These are phyloP conservation scores for Cyanoderma ruficeps DNA, from an alignment of 2,113 vertebrate species.

Conservation along the genomic window DNA sequence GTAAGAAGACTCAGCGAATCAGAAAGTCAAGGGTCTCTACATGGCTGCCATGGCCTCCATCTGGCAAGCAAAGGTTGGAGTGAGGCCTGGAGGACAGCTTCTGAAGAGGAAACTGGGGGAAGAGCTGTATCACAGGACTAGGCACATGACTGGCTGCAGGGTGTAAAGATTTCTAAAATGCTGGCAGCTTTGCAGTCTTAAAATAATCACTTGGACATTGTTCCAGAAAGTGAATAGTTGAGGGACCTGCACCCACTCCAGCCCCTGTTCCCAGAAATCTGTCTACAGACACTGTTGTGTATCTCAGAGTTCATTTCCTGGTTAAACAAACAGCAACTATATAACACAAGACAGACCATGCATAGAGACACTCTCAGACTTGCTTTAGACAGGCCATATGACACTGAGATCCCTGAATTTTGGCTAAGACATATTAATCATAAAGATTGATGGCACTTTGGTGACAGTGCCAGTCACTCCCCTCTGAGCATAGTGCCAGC, in stretches of 20 bases:
- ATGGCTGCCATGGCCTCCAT: background rate
- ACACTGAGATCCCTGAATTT: slow-evolving; percentile 63
- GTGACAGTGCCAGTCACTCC: background rate
- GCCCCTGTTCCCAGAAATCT: slow-evolving; percentile 62
- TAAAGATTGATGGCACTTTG: background rate
- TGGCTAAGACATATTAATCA: slow-evolving; percentile 58
- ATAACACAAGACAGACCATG: slow-evolving; percentile 67
- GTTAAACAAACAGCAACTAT: slow-evolving; percentile 78
- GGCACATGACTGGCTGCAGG: background rate
- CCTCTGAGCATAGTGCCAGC: background rate
- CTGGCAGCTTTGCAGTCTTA: background rate
- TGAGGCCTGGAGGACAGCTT: background rate
- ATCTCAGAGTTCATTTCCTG: slow-evolving; percentile 70
- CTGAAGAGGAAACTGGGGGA: background rate
- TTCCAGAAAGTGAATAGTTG: background rate
- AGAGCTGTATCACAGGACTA: background rate
- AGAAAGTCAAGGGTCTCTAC: background rate
- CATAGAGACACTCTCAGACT: slow-evolving; percentile 68
- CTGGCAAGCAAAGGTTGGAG: background rate
- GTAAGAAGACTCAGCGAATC: background rate
- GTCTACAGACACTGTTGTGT: slow-evolving; percentile 57
- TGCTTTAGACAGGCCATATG: slow-evolving; percentile 42
- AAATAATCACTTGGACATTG: background rate
- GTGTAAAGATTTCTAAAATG: background rate
- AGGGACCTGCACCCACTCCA: background rate